Percentiles rank a stretch among this genome's conserved stretches.
phyloP scores from a whole-genome alignment of 1,140 invertebrate genomes.

The Camponotus pennsylvanicus region DNA sequence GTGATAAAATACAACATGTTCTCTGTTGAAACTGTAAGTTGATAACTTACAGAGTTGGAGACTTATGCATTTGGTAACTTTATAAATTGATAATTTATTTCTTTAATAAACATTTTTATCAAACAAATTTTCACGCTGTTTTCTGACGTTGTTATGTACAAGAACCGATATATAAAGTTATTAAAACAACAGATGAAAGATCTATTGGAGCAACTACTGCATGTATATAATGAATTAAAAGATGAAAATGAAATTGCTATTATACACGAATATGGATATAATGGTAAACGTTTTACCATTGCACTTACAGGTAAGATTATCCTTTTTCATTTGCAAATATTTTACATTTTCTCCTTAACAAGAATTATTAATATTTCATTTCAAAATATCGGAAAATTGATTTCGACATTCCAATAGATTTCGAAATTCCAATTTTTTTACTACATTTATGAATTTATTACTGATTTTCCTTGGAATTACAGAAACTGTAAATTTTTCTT shows the following conservation, averaged over 20 bases:
- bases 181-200: background rate
- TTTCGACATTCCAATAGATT: too few species aligned
- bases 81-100: too few species aligned
- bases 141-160: too few species aligned
- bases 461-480: too few species aligned
- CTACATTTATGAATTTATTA: too few species aligned
- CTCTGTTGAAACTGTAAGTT: background rate
- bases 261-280: background rate
- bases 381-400: background rate
- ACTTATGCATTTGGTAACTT: too few species aligned
- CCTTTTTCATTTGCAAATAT: background rate
- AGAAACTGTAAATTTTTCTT: too few species aligned
- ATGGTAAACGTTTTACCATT: background rate
- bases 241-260: constrained; percentile 38
- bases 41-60: background rate
- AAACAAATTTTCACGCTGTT: too few species aligned
- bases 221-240: background rate
- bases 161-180: too few species aligned
- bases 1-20: background rate
- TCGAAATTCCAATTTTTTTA: background rate
- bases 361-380: background rate
- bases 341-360: too few species aligned
- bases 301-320: constrained; percentile 5
- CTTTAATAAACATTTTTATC: too few species aligned
- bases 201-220: background rate